A percentile compares a stretch with the other conserved stretches of the same genome.
Evolutionary conservation across 2,888 invertebrate species (phyloP).

Genomic region (Trileptium ribeirensis): DNA sequence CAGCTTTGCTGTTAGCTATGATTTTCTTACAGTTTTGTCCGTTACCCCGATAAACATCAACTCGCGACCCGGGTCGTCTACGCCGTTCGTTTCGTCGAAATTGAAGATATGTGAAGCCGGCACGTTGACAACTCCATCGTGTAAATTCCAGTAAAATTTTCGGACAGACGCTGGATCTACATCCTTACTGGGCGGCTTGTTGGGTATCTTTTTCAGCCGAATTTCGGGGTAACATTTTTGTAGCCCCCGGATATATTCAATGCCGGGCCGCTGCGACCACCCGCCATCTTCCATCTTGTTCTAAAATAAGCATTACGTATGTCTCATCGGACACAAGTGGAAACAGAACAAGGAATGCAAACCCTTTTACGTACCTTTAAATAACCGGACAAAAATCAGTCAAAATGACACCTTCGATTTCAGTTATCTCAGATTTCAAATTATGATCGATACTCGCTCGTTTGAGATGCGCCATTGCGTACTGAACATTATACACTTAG

Average conservation of each 20-base stretch:
- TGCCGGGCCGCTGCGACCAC: neutral
- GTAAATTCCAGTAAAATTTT: neutral
- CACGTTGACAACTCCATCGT: neutral
- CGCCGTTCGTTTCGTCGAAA: neutral
- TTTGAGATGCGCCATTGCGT: too few species aligned
- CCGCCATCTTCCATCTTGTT: neutral
- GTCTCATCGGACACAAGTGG: too few species aligned
- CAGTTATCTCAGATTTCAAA: too few species aligned
- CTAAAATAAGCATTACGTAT: too few species aligned
- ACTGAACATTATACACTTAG: too few species aligned
- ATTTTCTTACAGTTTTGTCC: neutral
- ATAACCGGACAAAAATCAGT: too few species aligned
- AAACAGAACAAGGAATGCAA: too few species aligned
- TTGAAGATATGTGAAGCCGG: neutral
- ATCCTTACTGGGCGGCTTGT: neutral
- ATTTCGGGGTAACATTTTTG: neutral
- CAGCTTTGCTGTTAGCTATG: neutral
- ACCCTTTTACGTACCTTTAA: too few species aligned
- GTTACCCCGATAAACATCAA: neutral
- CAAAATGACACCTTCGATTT: too few species aligned
- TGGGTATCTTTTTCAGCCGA: neutral
- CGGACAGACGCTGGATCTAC: neutral
- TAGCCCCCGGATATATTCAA: neutral
- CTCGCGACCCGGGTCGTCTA: neutral
- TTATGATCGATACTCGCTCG: too few species aligned